phyloP scores from a whole-genome alignment of 2,113 vertebrate genomes.

The Heterotilapia buettikoferi region DNA sequence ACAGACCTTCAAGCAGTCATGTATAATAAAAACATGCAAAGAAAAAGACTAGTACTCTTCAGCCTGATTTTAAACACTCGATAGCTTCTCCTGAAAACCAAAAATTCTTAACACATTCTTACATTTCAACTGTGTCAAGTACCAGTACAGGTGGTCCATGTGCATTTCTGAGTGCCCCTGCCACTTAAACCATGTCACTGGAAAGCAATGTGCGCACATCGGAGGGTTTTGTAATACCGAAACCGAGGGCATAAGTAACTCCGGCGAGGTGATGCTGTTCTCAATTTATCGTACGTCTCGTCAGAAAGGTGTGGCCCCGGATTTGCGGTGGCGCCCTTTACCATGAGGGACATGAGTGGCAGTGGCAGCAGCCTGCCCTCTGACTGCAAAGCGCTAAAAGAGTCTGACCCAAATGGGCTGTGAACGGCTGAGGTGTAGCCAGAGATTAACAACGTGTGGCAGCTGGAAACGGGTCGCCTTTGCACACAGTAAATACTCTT shows the following conservation, averaged over 20 bases:
- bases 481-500: constrained; percentile 48
- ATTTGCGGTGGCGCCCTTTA: not conserved
- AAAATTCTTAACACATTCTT: not conserved
- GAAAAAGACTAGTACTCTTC: not conserved
- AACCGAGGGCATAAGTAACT: not conserved
- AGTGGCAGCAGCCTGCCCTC: not conserved
- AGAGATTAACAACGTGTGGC: constrained; percentile 49
- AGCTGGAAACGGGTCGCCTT: constrained; percentile 32
- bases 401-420: constrained; percentile 27
- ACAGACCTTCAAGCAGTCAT: not conserved
- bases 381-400: constrained; percentile 10
- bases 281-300: not conserved
- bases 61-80: not conserved
- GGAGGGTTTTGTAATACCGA: not conserved
- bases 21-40: not conserved
- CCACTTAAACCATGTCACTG: not conserved
- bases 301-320: constrained; percentile 7
- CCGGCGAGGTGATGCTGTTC: not conserved
- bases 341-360: constrained; percentile 5
- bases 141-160: not conserved
- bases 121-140: not conserved
- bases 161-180: not conserved
- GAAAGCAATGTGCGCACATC: not conserved
- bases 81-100: not conserved
- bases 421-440: constrained; percentile 42